Evolutionary conservation across 1,140 invertebrate genomes (phyloP), one percentile per base, ranked within the genome.

Genomic region (Pseudomyrmex sp.): DNA sequence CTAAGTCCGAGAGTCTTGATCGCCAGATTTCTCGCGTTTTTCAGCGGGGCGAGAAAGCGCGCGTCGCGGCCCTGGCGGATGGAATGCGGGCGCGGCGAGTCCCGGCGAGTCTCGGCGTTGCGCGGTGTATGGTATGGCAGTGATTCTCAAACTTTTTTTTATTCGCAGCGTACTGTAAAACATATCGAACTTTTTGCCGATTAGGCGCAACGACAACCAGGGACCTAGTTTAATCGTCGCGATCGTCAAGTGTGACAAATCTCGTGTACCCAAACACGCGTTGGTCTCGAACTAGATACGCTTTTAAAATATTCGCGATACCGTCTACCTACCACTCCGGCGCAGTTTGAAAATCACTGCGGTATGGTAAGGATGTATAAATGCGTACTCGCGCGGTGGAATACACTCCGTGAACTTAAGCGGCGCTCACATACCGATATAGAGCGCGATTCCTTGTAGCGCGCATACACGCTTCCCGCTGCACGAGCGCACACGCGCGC

Each of bases 71-170:
- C 93, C 93, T 94, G 93, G 92, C 88, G 90, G 85, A 85, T 94
- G 93, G 93, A 94, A 94, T 94, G 93, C 94, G 93, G 93, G 93
- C 93, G 93, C 93, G 93, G 93, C 93, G 92, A 93, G 93, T 93
- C 92, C 90, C 92, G 88, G 54, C 76, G 75, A 63, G 73, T 61
- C 83, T 23, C 68, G 23, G 35, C 86, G 86, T 84, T 83, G 76
- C 74, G 76, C 88, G 74, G 62, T 75, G 74, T 88, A 85, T 85
- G 83, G 77, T 10, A 63, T 73, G 68, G 79, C 54, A 68, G 35
- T 35, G 35, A 35, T 35, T 35, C 35, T 35, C 35, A 35, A 35
- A 35, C 35, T 35, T 35, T 35, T 35, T 35, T 35, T 35, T 35
- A 35, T 35, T 35, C 35, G 35, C 35, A 3, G 35, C 7, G 35